Conservation (phyloP, 1,140 invertebrate genomes). For the Frieseomelitta varia region DNA sequence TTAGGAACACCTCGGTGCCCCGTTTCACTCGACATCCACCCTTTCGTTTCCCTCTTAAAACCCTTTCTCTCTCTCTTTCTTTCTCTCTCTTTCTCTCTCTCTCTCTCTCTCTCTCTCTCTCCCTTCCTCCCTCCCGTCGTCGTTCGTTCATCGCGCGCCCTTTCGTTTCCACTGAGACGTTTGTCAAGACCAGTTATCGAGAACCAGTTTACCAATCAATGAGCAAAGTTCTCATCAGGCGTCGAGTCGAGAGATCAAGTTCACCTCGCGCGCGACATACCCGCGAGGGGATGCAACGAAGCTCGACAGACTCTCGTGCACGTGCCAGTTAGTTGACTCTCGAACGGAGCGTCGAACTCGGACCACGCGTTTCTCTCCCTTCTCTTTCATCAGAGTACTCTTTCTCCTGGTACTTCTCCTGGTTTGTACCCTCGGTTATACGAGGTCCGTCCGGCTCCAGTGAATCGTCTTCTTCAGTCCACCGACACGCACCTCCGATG, state of each 20-base stretch:
- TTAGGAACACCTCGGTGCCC: not conserved
- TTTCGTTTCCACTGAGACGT: too few species aligned
- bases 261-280: not conserved
- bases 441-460: not conserved
- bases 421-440: not conserved
- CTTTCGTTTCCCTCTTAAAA: not conserved
- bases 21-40: too few species aligned
- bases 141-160: too few species aligned
- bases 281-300: slow-evolving; percentile 26
- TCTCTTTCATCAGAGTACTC: too few species aligned
- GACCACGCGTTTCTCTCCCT: slow-evolving; percentile 28
- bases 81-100: too few species aligned
- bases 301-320: slow-evolving; percentile 37
- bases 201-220: too few species aligned
- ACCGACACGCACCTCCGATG: not conserved
- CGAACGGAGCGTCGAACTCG: slow-evolving; percentile 44
- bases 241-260: not conserved
- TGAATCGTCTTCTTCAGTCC: not conserved
- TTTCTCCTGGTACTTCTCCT: too few species aligned
- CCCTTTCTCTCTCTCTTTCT: too few species aligned
- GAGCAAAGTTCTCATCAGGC: not conserved
- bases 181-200: not conserved
- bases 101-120: too few species aligned
- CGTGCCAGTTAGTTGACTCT: slow-evolving; percentile 45
- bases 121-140: too few species aligned